These are phyloP conservation scores for Leucophenga montana DNA, from an alignment of 2,888 invertebrate genomes.

Conservation along the genomic window DNA sequence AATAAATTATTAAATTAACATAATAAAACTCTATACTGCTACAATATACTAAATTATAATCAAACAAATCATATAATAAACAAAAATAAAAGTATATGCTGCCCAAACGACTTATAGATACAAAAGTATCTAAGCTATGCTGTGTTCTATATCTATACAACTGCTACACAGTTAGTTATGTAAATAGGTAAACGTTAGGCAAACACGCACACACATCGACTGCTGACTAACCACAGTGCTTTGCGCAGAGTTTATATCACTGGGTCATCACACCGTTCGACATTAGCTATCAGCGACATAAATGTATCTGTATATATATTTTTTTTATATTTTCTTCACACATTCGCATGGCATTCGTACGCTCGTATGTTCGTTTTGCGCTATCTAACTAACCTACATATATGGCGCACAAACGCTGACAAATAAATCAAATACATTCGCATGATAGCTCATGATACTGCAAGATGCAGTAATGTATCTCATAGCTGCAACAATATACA, in stretches of 20 bases:
- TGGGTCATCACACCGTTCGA: slow-evolving; percentile 20
- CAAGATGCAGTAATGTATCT: slow-evolving; percentile 3
- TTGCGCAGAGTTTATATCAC: slow-evolving; percentile 16
- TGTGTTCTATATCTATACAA: not conserved
- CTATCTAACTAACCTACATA: slow-evolving; percentile 10
- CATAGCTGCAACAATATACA: slow-evolving; percentile 11
- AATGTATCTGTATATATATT: not conserved
- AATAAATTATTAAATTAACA: no score
- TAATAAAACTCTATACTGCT: no score
- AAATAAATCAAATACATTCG: not conserved
- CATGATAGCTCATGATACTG: no score
- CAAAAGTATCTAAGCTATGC: not conserved
- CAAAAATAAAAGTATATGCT: no score
- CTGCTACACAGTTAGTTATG: slow-evolving; percentile 8
- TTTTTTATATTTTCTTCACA: no score
- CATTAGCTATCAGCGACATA: not conserved
- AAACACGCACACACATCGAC: not conserved
- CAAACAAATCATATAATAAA: no score
- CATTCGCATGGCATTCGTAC: no score
- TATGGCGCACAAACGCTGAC: slow-evolving; percentile 1
- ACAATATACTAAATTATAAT: no score
- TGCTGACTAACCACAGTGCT: not conserved
- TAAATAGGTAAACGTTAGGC: slow-evolving; percentile 8
- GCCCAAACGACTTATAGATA: not conserved
- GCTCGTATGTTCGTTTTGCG: not conserved